Percentiles rank a stretch among this genome's conserved stretches.
phyloP scores from a whole-genome alignment of 2,113 vertebrate species.

The Phrynosoma platyrhinos region DNA sequence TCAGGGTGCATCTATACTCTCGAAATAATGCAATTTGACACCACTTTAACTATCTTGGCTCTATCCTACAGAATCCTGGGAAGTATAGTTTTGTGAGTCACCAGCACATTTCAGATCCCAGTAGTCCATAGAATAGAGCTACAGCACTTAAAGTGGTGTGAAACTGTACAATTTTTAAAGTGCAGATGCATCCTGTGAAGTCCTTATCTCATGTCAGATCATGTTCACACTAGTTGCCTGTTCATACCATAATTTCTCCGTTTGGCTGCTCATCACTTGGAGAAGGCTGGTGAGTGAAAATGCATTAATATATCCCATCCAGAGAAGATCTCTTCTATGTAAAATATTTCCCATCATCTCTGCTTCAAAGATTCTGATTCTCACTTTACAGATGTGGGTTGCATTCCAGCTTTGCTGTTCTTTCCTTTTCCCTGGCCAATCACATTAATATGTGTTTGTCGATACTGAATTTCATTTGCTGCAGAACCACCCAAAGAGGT shows the following conservation, averaged over 20 bases:
- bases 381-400: not conserved
- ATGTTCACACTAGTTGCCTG: not conserved
- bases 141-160: too few relatives aligned
- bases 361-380: not conserved
- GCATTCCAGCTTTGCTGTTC: not conserved
- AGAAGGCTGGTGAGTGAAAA: not conserved
- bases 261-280: not conserved
- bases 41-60: too few relatives aligned
- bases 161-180: too few relatives aligned
- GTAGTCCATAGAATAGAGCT: too few relatives aligned
- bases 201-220: not conserved
- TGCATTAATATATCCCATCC: not conserved
- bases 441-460: conserved; percentile 75
- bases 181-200: too few relatives aligned
- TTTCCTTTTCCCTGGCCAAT: conserved; percentile 63
- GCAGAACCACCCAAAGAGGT: conserved; percentile 54
- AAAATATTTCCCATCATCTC: not conserved
- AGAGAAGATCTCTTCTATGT: not conserved
- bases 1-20: too few relatives aligned
- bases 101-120: too few relatives aligned
- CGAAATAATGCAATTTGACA: too few relatives aligned
- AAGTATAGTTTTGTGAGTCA: too few relatives aligned
- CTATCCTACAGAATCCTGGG: too few relatives aligned
- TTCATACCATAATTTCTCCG: not conserved
- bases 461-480: conserved; percentile 78